phyloP scores from a whole-genome alignment of 1,140 invertebrate species.

The Mya arenaria region DNA sequence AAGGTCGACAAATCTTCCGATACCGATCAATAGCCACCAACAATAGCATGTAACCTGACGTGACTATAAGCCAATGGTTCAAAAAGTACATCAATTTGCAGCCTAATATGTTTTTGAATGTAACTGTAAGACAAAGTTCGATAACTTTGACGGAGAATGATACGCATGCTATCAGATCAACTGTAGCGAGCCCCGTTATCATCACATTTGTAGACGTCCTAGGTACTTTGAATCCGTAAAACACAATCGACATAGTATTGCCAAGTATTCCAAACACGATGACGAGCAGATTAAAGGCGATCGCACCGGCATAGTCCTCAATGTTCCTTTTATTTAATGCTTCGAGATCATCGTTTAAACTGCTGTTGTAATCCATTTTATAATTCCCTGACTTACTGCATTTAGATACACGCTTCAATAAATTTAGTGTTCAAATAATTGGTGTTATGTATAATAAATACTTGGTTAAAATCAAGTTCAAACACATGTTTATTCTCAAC shows the following conservation, averaged over 20 bases:
- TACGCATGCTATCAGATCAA: background rate
- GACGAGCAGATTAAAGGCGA: background rate
- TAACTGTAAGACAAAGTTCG: background rate
- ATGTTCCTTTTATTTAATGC: too few species aligned
- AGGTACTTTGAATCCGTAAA: background rate
- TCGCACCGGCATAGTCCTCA: too few species aligned
- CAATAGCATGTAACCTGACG: background rate
- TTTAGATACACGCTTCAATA: too few species aligned
- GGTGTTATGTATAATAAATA: too few species aligned
- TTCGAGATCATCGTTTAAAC: too few species aligned
- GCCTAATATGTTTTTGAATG: background rate
- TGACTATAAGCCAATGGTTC: background rate
- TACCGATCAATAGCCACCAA: slow-evolving; percentile 16
- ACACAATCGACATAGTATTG: background rate
- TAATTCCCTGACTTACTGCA: too few species aligned
- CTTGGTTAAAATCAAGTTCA: too few species aligned
- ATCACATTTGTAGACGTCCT: background rate
- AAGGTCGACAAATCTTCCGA: slow-evolving; percentile 18
- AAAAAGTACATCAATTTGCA: background rate
- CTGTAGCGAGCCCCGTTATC: background rate
- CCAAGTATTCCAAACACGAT: background rate
- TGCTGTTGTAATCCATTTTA: too few species aligned
- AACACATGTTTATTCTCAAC: too few species aligned
- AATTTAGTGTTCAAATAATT: too few species aligned
- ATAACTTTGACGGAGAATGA: background rate